Evolutionary conservation across 1,140 invertebrate species (phyloP), one percentile per base, ranked within the genome.

Genomic region (Protaetia brevitarsis): DNA sequence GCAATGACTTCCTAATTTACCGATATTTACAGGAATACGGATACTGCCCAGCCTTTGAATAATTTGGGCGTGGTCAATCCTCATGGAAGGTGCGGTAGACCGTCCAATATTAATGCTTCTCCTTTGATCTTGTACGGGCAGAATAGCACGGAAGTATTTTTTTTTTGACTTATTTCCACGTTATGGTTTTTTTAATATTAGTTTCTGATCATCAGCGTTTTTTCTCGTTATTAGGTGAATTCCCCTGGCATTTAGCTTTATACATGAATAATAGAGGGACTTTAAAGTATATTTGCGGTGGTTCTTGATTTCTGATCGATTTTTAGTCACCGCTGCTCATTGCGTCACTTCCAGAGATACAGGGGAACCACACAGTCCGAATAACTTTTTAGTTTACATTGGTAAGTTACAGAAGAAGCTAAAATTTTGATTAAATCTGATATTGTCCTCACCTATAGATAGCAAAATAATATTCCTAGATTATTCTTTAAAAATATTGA

Each of bases 321-420:
- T 82, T 29, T 79, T 86, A 3, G 66, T 87, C 8, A 86, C 85
- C 2, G 85, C 84, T n/a, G 85, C 84, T 13, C 85, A 86, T 72
- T 87, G 85, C 65, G 78, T 85, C 29, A 63, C 63, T 2, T 45
- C 51, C 29, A 57, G 45, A 58, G 30, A 51, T 7, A 23, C 30
- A n/a, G 23, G 34, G 16, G 16, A 27, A 30, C 11, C 59, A 10
- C n/a, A 36, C 16, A 30, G 30, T 23, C 16, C 64, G 2, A 29
- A 30, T 2, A 58, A 63, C 27, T 36, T 68, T 10, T 7, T 62
- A 10, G 51, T 68, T 10, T 65, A 68, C 28, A 36, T 65, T 30
- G 67, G 67, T 68, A 58, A 68, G n/a, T n/a, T n/a, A n/a, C n/a
- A n/a, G n/a, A n/a, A n/a, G n/a, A n/a, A n/a, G n/a, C n/a, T n/a